Evolutionary conservation across 2,888 invertebrate genomes (phyloP).

Genomic region (Plebejus melissa): DNA sequence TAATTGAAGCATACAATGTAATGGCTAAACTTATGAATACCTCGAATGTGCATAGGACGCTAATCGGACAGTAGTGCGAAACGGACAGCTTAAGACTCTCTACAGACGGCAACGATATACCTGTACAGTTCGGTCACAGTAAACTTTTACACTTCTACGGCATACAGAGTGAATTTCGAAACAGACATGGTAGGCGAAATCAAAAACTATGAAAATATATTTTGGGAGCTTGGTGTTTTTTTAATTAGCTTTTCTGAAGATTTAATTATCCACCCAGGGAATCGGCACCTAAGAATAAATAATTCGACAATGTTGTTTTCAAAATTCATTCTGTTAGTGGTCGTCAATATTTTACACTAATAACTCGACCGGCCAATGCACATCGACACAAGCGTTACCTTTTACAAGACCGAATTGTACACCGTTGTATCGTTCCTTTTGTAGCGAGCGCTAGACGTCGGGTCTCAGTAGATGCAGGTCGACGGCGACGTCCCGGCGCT

Average conservation of each 20-base stretch:
- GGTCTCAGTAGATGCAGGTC: conserved; percentile 71
- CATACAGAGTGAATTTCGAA: too few relatives aligned
- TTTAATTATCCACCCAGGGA: too few relatives aligned
- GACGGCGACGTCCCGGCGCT: conserved; percentile 68
- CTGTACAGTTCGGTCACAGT: not conserved
- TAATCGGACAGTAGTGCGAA: conserved; percentile 11
- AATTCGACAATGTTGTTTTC: not conserved
- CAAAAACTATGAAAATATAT: not conserved
- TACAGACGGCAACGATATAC: not conserved
- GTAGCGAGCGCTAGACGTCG: conserved; percentile 51
- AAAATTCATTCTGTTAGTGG: not conserved
- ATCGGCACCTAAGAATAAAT: too few relatives aligned
- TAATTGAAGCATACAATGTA: not conserved
- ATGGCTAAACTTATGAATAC: conserved; percentile 17
- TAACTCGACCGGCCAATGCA: not conserved
- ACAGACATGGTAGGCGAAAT: not conserved
- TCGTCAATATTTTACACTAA: too few relatives aligned
- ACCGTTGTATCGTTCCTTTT: not conserved
- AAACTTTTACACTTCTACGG: not conserved
- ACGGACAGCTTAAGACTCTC: conserved; percentile 31
- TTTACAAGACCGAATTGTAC: not conserved
- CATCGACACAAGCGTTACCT: too few relatives aligned
- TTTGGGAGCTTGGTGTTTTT: too few relatives aligned
- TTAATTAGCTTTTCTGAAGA: too few relatives aligned
- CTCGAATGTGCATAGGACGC: conserved; percentile 12